These are phyloP conservation scores for Periophthalmus magnuspinnatus DNA, from an alignment of 2,797 vertebrate genomes.

Conservation along the genomic window DNA sequence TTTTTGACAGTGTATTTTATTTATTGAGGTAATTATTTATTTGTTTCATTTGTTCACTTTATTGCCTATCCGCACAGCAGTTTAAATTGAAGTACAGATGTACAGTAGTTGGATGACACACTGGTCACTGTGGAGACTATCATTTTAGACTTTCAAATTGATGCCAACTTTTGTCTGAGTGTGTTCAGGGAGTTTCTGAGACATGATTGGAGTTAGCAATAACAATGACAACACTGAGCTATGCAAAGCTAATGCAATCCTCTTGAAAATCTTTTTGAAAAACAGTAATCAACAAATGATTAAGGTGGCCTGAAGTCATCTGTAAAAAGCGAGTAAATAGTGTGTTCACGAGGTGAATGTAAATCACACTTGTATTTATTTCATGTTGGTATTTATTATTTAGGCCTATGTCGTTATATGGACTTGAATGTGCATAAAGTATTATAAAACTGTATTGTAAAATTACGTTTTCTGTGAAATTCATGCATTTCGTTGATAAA, in stretches of 20 bases:
- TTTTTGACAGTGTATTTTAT: neutral
- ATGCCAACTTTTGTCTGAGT: conserved; percentile 14
- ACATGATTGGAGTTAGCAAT: conserved; percentile 65
- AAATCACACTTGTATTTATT: conserved; percentile 62
- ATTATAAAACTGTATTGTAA: conserved; percentile 40
- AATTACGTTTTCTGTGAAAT: conserved; percentile 4
- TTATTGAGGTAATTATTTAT: neutral
- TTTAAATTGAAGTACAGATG: neutral
- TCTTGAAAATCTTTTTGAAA: conserved; percentile 22
- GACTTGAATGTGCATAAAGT: conserved; percentile 66
- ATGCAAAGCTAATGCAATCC: conserved; percentile 73
- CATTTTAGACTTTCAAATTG: conserved; percentile 22
- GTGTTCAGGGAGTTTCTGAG: conserved; percentile 53
- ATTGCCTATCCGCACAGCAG: neutral
- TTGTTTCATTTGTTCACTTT: neutral
- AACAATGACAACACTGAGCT: conserved; percentile 65
- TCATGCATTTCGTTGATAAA: conserved; percentile 55
- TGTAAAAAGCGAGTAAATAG: conserved; percentile 46
- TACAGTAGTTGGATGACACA: neutral
- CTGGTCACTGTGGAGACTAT: conserved; percentile 3
- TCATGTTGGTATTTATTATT: conserved; percentile 63
- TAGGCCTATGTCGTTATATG: conserved; percentile 34
- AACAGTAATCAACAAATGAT: conserved; percentile 8
- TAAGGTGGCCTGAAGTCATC: conserved; percentile 44
- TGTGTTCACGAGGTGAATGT: conserved; percentile 65